Base-by-base conservation (phyloP, 2,888 invertebrate genomes). In the Heliconius hortense region DNA sequence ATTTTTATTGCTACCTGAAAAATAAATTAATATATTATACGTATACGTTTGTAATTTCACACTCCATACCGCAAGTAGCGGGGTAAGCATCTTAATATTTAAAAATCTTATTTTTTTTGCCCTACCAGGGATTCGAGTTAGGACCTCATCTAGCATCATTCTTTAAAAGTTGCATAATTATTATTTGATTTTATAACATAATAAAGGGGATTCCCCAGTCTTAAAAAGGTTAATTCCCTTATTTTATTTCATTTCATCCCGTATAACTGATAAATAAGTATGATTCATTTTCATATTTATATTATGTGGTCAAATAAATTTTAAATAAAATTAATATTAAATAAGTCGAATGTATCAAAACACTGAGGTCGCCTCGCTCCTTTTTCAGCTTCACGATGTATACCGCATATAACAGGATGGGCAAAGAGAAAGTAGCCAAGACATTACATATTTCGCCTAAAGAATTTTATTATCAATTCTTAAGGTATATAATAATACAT, bases 1-100 rank as follows among this genome's bases (percentile, higher is more conserved):
- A 98, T 98, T 95, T 99, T 98, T 86, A 98, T 98, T 86, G 98
- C 98, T 90, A 98, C 98, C 98, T 98, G 95, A 10, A 95, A 95
- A 35, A 48, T 48, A 4, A 67, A 39, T 10, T 43, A 21, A 24
- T 7, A 39, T 8, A 35, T 31, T 35, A 24, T 56, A n/a, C 1
- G n/a, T n/a, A 21, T 53, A 53, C 18, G 18, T 8, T 21, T 53
- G 18, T 21, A 53, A 53, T 53, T 21, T 10, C 21, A 53, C 53
- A 21, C 21, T 53, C 21, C 18, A n/a, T 53, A 21, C 35, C 35
- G 35, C 10, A 35, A 8, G 35, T 35, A 35, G 35, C 8, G 1
- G 35, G 10, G 1, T 35, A 35, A 35, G 35, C 35, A 35, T 35
- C 28, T 28, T 35, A 35, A 35, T 8, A 35, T 10, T 35, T 35